A percentile compares a stretch with the other conserved stretches of the same genome.
Evolutionary conservation across 2,888 invertebrate genomes (phyloP).

Genomic region (Entomobrya proxima): DNA sequence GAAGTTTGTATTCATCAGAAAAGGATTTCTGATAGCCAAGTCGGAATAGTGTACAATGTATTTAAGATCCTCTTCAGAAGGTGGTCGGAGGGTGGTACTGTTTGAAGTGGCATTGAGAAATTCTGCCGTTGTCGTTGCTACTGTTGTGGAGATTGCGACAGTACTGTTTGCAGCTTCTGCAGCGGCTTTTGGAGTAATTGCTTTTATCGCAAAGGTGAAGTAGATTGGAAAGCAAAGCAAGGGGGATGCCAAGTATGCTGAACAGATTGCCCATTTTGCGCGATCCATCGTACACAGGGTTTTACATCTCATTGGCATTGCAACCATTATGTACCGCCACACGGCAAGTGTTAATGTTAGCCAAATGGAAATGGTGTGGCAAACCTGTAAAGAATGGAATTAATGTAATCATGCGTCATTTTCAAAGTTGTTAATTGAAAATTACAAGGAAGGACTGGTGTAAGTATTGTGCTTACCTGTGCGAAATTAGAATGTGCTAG

Average conservation of each 20-base stretch:
- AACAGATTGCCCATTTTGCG: conserved; percentile 85
- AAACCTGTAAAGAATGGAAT: conserved; percentile 76
- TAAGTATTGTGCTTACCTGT: too few relatives aligned
- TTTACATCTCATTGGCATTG: conserved; percentile 87
- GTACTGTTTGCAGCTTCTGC: conserved; percentile 77
- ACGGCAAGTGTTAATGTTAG: conserved; percentile 93
- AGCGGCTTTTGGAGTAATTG: not conserved
- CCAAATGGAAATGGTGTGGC: conserved; percentile 92
- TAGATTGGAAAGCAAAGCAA: conserved; percentile 91
- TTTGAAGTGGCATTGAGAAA: conserved; percentile 5
- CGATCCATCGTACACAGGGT: conserved; percentile 89
- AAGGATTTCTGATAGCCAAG: conserved; percentile 80
- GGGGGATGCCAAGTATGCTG: conserved; percentile 89
- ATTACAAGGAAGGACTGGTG: not conserved
- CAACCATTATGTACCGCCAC: conserved; percentile 94
- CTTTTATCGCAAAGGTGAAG: conserved; percentile 84
- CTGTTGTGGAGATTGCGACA: conserved; percentile 79
- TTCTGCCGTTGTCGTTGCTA: conserved; percentile 75
- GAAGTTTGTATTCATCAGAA: conserved; percentile 83
- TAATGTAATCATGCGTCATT: not conserved
- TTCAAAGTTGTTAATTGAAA: not conserved
- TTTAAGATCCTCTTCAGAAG: conserved; percentile 79
- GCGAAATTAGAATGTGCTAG: conserved; percentile 93
- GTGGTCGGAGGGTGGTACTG: conserved; percentile 83
- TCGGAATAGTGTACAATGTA: conserved; percentile 85